Base-by-base conservation (phyloP, 2,888 invertebrate species). In the Eupithecia insigniata region DNA sequence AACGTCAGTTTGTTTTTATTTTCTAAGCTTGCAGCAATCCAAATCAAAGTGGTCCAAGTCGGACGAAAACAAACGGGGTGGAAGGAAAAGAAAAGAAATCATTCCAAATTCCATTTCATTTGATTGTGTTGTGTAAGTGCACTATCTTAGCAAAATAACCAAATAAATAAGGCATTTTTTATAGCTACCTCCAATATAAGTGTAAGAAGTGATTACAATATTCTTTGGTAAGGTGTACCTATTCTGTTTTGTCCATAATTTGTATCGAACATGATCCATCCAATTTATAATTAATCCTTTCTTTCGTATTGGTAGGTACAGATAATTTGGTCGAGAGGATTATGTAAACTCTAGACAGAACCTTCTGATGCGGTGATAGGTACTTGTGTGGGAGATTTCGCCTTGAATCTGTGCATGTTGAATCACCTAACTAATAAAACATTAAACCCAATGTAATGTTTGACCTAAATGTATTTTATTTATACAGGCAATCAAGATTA, bases 401-500 rank as follows among this genome's bases (percentile, higher is more conserved):
- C 55, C 55, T 55, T 55, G 55, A 55, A 26, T 26, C 26, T 55
- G 4, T 55, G 26, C 14, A 55, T 26, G 26, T 26, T 55, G 26
- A 22, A 26, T 55, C 12, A 55, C 2, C 46, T 46, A 4, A 30
- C 30, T 30, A 30, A 30, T 30, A 30, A n/a, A n/a, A 30, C 30
- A 30, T 4, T 30, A 30, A 46, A 7, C 22, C 12, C 4, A 12
- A 26, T 55, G 26, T 12, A 22, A 26, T 51, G 26, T 46, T n/a
- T 51, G n/a, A 46, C 46, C 8, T n/a, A 10, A 5, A 55, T 55
- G 26, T 55, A 55, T 26, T 26, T 22, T 51, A 10, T 51, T 22
- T 55, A 12, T 5, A 22, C 55, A 71, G 74, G 22, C 28, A 43
- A 39, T 61, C 66, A 43, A 66, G 26, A 71, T 22, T 46, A 95